A percentile compares a stretch with the other conserved stretches of the same genome.
phyloP scores from a whole-genome alignment of 2,888 invertebrate species.

The Leptinotarsa peninsularis region DNA sequence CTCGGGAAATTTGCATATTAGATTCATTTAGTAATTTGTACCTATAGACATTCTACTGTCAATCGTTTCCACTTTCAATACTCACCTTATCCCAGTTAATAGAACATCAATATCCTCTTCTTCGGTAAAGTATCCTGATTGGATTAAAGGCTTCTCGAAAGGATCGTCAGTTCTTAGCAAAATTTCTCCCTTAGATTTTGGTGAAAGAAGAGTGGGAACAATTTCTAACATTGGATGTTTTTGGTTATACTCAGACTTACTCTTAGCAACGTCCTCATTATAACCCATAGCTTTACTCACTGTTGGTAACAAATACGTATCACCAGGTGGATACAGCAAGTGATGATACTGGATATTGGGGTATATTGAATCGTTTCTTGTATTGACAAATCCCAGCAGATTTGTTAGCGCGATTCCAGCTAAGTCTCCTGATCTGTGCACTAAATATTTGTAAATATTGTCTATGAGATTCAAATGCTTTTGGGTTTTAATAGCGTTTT shows the following conservation, averaged over 20 bases:
- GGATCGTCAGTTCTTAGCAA: conserved; percentile 70
- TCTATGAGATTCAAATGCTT: conserved; percentile 41
- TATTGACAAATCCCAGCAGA: conserved; percentile 67
- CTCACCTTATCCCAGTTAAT: conserved; percentile 66
- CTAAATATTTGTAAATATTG: conserved; percentile 67
- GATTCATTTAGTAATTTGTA: too few relatives aligned
- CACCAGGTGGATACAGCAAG: conserved; percentile 58
- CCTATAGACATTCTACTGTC: not conserved
- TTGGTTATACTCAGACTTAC: conserved; percentile 39
- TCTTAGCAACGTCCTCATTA: conserved; percentile 50
- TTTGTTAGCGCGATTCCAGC: conserved; percentile 66
- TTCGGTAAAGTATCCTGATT: conserved; percentile 74
- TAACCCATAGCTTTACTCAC: conserved; percentile 52
- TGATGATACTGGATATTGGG: conserved; percentile 67
- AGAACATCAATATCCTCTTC: conserved; percentile 68
- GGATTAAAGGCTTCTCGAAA: conserved; percentile 71
- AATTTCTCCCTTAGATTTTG: conserved; percentile 71
- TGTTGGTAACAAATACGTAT: conserved; percentile 43
- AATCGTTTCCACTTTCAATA: not conserved
- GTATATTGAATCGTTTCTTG: conserved; percentile 63
- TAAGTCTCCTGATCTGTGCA: conserved; percentile 67
- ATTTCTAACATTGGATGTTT: conserved; percentile 38
- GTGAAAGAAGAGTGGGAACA: conserved; percentile 54
- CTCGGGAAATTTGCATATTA: too few relatives aligned
- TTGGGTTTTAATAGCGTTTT: conserved; percentile 25